Evolutionary conservation across 2,888 invertebrate genomes (phyloP), one percentile per base, ranked within the genome.

Genomic region (Chrysopilus asiliformis): DNA sequence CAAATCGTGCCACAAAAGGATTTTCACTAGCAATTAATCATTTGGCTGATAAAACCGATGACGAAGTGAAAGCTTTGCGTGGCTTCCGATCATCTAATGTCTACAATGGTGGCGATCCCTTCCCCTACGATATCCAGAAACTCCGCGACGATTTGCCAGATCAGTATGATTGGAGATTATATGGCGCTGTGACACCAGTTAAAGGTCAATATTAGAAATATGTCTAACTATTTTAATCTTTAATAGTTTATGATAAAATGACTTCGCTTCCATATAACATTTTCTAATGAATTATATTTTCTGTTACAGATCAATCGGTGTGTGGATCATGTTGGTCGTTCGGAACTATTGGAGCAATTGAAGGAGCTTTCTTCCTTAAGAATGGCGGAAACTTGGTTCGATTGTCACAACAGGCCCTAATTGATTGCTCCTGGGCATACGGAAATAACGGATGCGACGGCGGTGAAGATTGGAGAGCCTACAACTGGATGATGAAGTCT

Each of bases 271-370:
- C n/a, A n/a, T n/a, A n/a, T n/a, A n/a, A n/a, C n/a, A n/a, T n/a
- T n/a, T n/a, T n/a, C n/a, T n/a, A n/a, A n/a, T n/a, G n/a, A n/a
- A n/a, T n/a, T n/a, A n/a, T n/a, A n/a, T n/a, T n/a, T n/a, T n/a
- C n/a, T n/a, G n/a, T 43, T 47, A n/a, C 54, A 82, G 94, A 95
- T 70, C 95, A 95, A 66, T 91, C 90, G 0, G 87, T 94, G 8
- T 95, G 95, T 63, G 95, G 95, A 0, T 93, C 91, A 0, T 95
- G 94, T 52, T 94, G 94, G 94, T 87, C 87, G 43, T 95, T 94
- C 66, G 94, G 93, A 16, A 90, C 93, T 0, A 79, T 86, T 39
- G 94, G 94, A 7, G 74, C 90, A 1, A 75, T 95, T 38, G 95
- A 95, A 64, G 93, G 94, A 1, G 89, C 91, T 0, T 76, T 77